Evolutionary conservation across 2,113 vertebrate genomes (phyloP).

Genomic region (Chunga burmeisteri): DNA sequence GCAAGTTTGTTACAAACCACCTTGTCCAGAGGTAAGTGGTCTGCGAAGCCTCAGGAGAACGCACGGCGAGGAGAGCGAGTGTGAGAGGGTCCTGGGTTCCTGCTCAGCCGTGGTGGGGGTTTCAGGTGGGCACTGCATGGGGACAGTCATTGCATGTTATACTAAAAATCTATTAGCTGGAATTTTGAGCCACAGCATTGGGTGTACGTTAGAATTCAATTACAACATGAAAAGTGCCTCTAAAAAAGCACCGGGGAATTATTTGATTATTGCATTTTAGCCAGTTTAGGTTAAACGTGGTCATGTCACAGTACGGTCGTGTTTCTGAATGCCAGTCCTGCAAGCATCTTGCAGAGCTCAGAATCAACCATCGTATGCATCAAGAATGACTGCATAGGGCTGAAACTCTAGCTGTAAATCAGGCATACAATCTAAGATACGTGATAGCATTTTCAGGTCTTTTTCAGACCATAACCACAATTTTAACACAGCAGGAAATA

Average conservation of each 20-base stretch:
- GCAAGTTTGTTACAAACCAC: neutral
- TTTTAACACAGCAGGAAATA: neutral
- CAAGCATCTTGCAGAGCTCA: neutral
- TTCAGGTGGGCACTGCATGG: neutral
- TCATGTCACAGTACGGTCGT: neutral
- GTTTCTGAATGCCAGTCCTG: neutral
- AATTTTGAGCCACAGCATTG: neutral
- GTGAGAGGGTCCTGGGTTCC: neutral
- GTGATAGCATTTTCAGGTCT: neutral
- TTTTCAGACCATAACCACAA: neutral
- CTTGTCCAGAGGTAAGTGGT: neutral
- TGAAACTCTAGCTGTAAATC: neutral
- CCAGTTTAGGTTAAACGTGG: neutral
- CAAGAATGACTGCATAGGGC: neutral
- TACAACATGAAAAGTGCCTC: neutral
- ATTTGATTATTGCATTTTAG: neutral
- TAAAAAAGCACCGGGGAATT: neutral
- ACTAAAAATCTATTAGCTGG: neutral
- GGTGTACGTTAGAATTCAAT: neutral
- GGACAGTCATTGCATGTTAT: neutral
- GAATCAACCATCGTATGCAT: neutral
- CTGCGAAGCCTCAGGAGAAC: neutral
- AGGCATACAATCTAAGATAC: neutral
- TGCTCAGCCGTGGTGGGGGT: neutral
- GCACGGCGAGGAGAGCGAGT: accelerated